These are phyloP conservation scores for Meliscaeva auricollis DNA, from an alignment of 2,888 invertebrate genomes.

Conservation along the genomic window DNA sequence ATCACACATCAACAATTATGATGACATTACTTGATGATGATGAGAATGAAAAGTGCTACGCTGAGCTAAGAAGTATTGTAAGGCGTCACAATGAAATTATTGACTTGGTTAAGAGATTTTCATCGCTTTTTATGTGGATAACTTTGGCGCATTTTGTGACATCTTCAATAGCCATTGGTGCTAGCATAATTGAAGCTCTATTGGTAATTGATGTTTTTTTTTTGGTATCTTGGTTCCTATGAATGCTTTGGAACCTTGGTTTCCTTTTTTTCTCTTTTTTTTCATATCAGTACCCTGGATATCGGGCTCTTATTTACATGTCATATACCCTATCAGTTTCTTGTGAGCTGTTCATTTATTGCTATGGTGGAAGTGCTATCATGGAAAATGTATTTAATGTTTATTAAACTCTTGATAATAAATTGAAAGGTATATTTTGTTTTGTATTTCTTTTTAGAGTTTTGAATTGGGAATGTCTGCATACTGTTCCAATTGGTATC, in stretches of 20 bases:
- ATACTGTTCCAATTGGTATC: conserved; percentile 80
- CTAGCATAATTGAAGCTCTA: conserved; percentile 58
- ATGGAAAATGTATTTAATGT: conserved; percentile 31
- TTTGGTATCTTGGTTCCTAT: neutral
- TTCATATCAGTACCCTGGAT: conserved; percentile 46
- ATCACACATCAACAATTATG: neutral
- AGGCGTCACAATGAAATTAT: conserved; percentile 58
- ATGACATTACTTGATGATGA: neutral
- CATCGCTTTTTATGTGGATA: conserved; percentile 50
- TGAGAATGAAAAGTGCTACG: conserved; percentile 18
- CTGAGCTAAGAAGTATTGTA: conserved; percentile 15
- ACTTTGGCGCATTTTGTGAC: conserved; percentile 54
- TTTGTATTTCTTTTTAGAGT: conserved; percentile 18
- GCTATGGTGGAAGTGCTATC: conserved; percentile 51
- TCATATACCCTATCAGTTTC: conserved; percentile 44
- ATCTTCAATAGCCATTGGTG: conserved; percentile 54
- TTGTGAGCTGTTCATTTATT: conserved; percentile 52
- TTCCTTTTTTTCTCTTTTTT: no score
- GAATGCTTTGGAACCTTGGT: no score
- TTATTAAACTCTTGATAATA: no score
- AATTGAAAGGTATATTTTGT: no score
- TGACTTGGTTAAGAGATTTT: conserved; percentile 34
- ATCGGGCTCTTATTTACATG: conserved; percentile 14
- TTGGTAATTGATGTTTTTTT: conserved; percentile 24
- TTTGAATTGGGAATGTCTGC: conserved; percentile 47